Percentiles rank a stretch among this genome's conserved stretches.
phyloP scores from a whole-genome alignment of 1,140 invertebrate genomes.

The Zaprionus davidi region DNA sequence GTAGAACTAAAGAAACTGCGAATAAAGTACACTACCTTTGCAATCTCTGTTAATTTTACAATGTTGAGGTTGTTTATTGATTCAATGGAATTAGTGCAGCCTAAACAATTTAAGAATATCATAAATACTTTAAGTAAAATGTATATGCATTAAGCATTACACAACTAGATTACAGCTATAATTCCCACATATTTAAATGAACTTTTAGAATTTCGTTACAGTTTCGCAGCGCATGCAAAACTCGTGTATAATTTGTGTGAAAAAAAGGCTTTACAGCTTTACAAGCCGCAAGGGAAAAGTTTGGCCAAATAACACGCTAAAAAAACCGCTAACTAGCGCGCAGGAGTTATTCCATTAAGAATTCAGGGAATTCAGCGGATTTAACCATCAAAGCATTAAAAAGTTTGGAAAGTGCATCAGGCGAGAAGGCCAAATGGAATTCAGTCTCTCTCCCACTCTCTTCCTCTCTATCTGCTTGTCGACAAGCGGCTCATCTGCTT shows the following conservation, averaged over 20 bases:
- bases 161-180: too few species aligned
- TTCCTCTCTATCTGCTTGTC: not conserved
- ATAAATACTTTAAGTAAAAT: too few species aligned
- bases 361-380: constrained; percentile 51
- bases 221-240: too few species aligned
- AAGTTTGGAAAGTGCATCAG: constrained; percentile 46
- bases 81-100: too few species aligned
- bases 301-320: constrained; percentile 4
- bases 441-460: not conserved
- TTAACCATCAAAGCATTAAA: constrained; percentile 74
- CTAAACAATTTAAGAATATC: too few species aligned
- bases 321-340: constrained; percentile 19
- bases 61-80: too few species aligned
- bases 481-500: constrained; percentile 25
- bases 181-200: too few species aligned
- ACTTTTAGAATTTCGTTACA: too few species aligned
- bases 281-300: not conserved
- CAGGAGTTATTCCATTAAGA: constrained; percentile 39
- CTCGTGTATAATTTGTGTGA: not conserved
- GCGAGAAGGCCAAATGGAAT: constrained; percentile 19
- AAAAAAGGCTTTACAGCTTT: not conserved
- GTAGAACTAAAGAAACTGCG: too few species aligned
- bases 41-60: too few species aligned
- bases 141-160: too few species aligned
- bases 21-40: too few species aligned